These are phyloP conservation scores for Girardia tigrina DNA, from an alignment of 2,888 invertebrate genomes.

Conservation along the genomic window DNA sequence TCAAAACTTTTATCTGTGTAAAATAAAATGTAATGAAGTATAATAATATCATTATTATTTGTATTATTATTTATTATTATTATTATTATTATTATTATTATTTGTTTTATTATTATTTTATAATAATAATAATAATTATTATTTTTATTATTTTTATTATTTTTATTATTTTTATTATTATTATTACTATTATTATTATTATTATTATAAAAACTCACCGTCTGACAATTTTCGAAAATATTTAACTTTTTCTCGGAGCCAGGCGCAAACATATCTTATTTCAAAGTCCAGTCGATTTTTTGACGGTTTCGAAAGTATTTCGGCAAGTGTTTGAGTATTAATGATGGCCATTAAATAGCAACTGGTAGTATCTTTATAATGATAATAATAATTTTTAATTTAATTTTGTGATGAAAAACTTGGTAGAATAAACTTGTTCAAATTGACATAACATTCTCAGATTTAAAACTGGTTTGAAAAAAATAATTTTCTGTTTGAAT, in stretches of 20 bases:
- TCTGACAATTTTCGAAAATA: constrained; percentile 11
- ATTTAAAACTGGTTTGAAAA: background rate
- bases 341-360: background rate
- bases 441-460: too few species aligned
- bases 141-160: background rate
- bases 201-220: constrained; percentile 5
- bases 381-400: background rate
- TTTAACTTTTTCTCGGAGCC: constrained; percentile 25
- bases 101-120: background rate
- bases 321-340: background rate
- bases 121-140: background rate
- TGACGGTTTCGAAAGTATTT: constrained; percentile 24
- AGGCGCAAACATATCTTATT: background rate
- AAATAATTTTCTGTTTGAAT: background rate
- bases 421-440: too few species aligned
- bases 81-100: background rate
- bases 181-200: background rate
- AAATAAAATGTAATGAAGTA: too few species aligned
- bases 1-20: too few species aligned
- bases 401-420: background rate
- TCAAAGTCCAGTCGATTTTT: background rate
- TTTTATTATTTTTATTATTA: background rate
- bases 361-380: too few species aligned
- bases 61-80: background rate
- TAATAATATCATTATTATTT: too few species aligned